Evolutionary conservation across 2,888 invertebrate genomes (phyloP).

Genomic region (Caradrina clavipalpis): DNA sequence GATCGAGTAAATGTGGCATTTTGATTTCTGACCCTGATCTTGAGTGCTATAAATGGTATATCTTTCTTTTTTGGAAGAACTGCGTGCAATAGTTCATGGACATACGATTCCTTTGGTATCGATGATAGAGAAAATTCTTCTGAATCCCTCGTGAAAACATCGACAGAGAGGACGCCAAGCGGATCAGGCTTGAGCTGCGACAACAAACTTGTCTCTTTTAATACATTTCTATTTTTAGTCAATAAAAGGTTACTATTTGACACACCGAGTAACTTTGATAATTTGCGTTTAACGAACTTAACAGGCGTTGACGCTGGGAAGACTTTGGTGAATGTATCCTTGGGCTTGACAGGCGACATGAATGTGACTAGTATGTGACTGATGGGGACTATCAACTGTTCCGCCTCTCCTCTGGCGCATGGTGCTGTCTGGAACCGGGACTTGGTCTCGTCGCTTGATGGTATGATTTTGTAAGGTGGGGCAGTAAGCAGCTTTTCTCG

Average conservation of each 20-base stretch:
- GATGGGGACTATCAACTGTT: constrained; percentile 82
- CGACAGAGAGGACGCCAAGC: constrained; percentile 82
- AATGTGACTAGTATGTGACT: constrained; percentile 85
- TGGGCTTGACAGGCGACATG: constrained; percentile 82
- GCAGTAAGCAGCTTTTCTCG: constrained; percentile 86
- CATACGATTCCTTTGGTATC: constrained; percentile 85
- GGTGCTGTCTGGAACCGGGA: constrained; percentile 82
- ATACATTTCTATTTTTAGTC: constrained; percentile 84
- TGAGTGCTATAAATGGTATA: constrained; percentile 87
- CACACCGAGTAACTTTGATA: constrained; percentile 83
- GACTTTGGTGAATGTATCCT: constrained; percentile 84
- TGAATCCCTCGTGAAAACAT: constrained; percentile 86
- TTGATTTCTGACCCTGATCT: constrained; percentile 84
- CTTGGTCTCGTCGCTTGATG: constrained; percentile 72
- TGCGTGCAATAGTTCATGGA: constrained; percentile 83
- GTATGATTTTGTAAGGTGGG: constrained; percentile 78
- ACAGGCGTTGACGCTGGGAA: constrained; percentile 85
- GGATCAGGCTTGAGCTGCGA: constrained; percentile 84
- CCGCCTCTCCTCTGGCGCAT: constrained; percentile 79
- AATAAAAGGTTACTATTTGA: constrained; percentile 82
- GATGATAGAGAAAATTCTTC: constrained; percentile 81
- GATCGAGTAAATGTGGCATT: constrained; percentile 88
- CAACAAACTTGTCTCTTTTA: constrained; percentile 81
- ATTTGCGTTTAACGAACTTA: constrained; percentile 85
- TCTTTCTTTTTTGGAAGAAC: constrained; percentile 82